Base-by-base conservation (phyloP, 2,888 invertebrate species). In the Sphinx pinastri region DNA sequence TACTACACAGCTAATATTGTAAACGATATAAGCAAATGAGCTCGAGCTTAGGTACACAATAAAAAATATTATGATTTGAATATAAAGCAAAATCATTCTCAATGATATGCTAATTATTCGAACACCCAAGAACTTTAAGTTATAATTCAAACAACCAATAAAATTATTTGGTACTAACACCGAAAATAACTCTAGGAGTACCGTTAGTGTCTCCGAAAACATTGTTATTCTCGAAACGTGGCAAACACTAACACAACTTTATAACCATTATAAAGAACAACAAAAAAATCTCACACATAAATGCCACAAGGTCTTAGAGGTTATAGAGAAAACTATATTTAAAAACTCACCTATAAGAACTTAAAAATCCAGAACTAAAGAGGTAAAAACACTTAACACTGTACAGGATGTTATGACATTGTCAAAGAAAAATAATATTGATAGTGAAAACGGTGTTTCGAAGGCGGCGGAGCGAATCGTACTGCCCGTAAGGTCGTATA, bases 401-500 rank as follows among this genome's bases (percentile, higher is more conserved):
- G 19, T 12, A 31, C 10, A 45, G 67, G 12, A 38, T 25, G 54
- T 67, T 54, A 52, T 38, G 45, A 67, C 55, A 55, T 67, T 51
- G 54, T 55, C n/a, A 54, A 6, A 11, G 67, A 54, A 59, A 60
- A 59, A 66, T 54, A 31, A 54, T 67, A 67, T 54, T 55, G 67
- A 63, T 63, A 67, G 45, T 52, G 63, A 68, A 71, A 71, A 68
- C 60, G 60, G 82, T 85, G 84, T 77, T 79, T 74, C 81, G 79
- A 71, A 79, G 77, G 77, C 87, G 79, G 75, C 84, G 80, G 82
- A 84, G 83, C 85, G 86, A 77, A 81, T 84, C 87, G 76, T 81
- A 90, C 91, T 90, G 90, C 75, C 81, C 77, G 63, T 73, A 73
- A 71, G 75, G 80, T 71, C 78, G 77, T 67, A 38, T 49, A 38